Percentiles rank a stretch among this genome's conserved stretches.
Evolutionary conservation across 23 tunicate species (phyloP).

Genomic region (Phallusia fumigata): DNA sequence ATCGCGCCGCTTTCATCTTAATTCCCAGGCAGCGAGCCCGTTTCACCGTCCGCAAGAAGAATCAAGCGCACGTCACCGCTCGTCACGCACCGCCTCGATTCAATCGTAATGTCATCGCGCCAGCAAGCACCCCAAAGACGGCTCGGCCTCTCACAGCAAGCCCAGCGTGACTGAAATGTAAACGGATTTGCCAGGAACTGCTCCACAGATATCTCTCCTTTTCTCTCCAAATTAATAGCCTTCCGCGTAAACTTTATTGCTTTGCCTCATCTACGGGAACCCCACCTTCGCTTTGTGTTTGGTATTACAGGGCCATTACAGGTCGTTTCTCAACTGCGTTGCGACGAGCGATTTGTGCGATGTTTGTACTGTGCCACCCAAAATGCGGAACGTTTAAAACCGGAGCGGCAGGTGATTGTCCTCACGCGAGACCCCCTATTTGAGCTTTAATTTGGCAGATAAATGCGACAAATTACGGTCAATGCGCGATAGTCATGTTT

Average conservation of each 20-base stretch:
- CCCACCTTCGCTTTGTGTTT: not conserved
- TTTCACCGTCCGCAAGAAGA: not conserved
- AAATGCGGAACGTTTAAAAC: not conserved
- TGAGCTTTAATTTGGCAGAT: not conserved
- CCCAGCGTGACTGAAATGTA: not conserved
- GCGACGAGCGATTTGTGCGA: not conserved
- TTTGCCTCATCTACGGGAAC: not conserved
- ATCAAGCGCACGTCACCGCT: slow-evolving; percentile 9
- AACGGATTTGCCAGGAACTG: not conserved
- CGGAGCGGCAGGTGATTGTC: too few species aligned
- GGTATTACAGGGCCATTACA: not conserved
- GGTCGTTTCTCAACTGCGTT: not conserved
- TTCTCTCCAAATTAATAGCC: not conserved
- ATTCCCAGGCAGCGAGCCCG: not conserved
- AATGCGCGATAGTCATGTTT: not conserved
- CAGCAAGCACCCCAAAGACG: not conserved
- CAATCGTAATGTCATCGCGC: not conserved
- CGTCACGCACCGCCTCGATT: not conserved
- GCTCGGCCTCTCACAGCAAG: not conserved
- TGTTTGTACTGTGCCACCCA: not conserved
- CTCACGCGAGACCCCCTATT: not conserved
- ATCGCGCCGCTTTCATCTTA: slow-evolving; percentile 3
- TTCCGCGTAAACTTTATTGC: not conserved
- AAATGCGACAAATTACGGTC: not conserved
- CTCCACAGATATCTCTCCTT: not conserved